phyloP scores from a whole-genome alignment of 2,797 vertebrate genomes.

The Acridotheres tristis region DNA sequence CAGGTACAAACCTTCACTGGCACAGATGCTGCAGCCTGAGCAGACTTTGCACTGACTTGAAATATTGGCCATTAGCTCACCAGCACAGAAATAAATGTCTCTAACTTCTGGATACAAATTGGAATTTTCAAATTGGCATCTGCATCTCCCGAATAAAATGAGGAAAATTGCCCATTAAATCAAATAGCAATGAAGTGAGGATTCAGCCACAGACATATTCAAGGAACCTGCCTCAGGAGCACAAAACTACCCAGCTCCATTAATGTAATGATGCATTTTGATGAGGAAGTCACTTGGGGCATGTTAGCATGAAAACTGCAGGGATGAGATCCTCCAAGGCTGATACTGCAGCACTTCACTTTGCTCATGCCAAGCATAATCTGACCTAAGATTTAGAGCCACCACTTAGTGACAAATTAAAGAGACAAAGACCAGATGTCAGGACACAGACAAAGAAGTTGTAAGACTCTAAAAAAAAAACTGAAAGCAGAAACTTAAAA shows the following conservation, averaged over 20 bases:
- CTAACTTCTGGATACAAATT: background rate
- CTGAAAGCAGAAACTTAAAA: background rate
- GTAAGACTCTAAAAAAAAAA: background rate
- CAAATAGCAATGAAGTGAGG: background rate
- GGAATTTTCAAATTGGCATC: constrained; percentile 1
- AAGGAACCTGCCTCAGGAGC: background rate
- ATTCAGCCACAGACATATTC: background rate
- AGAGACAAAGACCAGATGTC: background rate
- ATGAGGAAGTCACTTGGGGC: constrained; percentile 27
- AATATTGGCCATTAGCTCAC: background rate
- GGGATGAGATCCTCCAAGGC: background rate
- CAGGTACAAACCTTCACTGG: background rate
- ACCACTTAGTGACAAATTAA: background rate
- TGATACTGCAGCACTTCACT: background rate
- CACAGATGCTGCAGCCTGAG: background rate
- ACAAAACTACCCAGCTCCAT: constrained; percentile 4
- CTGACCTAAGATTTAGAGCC: background rate
- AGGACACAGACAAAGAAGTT: background rate
- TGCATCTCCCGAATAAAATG: constrained; percentile 15
- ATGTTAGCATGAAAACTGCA: background rate
- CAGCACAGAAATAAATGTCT: background rate
- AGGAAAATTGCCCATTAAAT: constrained; percentile 37
- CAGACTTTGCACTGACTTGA: background rate
- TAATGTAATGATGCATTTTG: constrained; percentile 18
- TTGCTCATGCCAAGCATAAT: background rate